phyloP scores from a whole-genome alignment of 2,113 vertebrate species.

The Sebastes schlegelii region DNA sequence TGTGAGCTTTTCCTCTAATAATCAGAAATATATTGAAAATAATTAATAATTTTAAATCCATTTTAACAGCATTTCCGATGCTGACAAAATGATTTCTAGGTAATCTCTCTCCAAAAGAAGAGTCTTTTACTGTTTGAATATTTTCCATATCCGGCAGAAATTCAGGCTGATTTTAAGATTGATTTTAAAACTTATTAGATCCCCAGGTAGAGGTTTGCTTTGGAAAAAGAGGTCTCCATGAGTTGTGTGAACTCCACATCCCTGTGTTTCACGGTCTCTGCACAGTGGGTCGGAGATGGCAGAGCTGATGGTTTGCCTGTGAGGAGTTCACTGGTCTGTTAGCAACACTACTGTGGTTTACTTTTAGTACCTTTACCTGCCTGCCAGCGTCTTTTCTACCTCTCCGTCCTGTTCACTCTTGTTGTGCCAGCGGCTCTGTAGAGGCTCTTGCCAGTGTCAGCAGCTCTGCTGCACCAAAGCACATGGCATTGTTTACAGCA shows the following conservation, averaged over 20 bases:
- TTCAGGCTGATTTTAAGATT: conserved; percentile 5
- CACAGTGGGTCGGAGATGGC: conserved; percentile 12
- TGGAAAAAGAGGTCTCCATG: neutral
- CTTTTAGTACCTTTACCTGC: conserved; percentile 6
- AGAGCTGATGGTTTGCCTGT: conserved; percentile 33
- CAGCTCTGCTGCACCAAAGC: conserved; percentile 27
- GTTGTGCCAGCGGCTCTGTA: conserved; percentile 17
- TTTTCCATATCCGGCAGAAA: conserved; percentile 14
- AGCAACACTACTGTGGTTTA: conserved; percentile 21
- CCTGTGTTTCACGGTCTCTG: conserved; percentile 17
- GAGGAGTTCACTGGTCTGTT: conserved; percentile 51
- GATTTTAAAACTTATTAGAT: conserved; percentile 1
- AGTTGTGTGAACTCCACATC: conserved; percentile 10
- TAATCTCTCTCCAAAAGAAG: neutral
- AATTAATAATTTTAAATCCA: neutral
- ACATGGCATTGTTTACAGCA: conserved; percentile 53
- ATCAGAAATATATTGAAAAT: neutral
- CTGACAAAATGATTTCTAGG: neutral
- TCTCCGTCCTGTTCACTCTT: conserved; percentile 25
- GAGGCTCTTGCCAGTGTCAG: conserved; percentile 11
- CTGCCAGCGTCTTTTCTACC: conserved; percentile 9
- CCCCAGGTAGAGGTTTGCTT: neutral
- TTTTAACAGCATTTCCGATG: neutral
- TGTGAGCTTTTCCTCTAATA: neutral
- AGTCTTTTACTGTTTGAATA: neutral